Base-by-base conservation (phyloP, 2,113 vertebrate genomes). In the Gymnogyps californianus region DNA sequence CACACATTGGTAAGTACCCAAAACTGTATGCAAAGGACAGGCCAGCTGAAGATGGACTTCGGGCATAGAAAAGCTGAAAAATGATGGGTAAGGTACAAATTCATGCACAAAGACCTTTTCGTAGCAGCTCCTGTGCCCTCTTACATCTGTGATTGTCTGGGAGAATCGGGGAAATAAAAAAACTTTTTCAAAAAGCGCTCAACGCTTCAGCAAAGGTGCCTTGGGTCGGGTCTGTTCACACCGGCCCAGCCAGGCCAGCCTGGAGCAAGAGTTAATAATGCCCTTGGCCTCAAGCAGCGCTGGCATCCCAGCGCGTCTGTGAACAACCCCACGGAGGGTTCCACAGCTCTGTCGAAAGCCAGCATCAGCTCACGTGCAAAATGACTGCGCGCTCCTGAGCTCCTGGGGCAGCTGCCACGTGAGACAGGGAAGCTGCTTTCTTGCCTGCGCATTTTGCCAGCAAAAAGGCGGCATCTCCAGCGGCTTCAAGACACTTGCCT, bases 181-280 rank as follows among this genome's bases (percentile, higher is more conserved):
- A 32, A 32, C 11, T 52, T 84, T 55, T 83, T 34, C 12, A 36
- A 61, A 57, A 49, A 42, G 7, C 19, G 7, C 46, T 70, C 58
- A 47, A 3, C 0, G 5, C 34, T 36, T 91, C 69, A 57, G 52
- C 14, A 26, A 51, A 57, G 16, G 36, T 55, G 57, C 49, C n/a
- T 42, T 58, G 34, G 36, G 54, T 36, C 0, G 3, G 26, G 22
- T 54, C 49, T 62, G 20, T 44, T 38, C 49, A 24, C 8, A 1
- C 13, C 0, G 2, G 18, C 25, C 1, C 2, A 24, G 24, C n/a
- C n/a, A 16, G 61, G 46, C n/a, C 55, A 69, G 46, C 24, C 5
- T 0, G 25, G 46, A 40, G 9, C 1, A 7, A 31, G 31, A 22
- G 51, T 19, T 21, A 24, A 24, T 21, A 24, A 24, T 62, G 34